Percentiles rank a stretch among this genome's conserved stretches.
phyloP scores from a whole-genome alignment of 2,797 vertebrate genomes.

The Gambelia wislizenii region DNA sequence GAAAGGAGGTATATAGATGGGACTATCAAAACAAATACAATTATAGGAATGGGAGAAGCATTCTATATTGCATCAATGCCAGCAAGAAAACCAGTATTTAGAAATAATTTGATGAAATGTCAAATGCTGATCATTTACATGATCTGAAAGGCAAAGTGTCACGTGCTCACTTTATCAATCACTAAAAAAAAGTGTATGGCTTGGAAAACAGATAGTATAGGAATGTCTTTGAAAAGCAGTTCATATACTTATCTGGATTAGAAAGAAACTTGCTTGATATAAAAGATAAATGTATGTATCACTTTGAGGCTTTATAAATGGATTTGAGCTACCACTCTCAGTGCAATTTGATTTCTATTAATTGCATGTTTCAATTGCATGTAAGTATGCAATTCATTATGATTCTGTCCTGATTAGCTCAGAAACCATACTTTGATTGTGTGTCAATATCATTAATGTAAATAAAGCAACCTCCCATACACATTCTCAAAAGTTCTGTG shows the following conservation, averaged over 20 bases:
- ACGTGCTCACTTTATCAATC: background rate
- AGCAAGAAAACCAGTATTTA: background rate
- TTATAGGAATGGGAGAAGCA: background rate
- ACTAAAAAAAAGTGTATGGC: background rate
- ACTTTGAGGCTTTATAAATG: background rate
- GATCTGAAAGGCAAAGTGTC: background rate
- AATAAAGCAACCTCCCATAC: background rate
- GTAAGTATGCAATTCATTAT: background rate
- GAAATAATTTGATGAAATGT: background rate
- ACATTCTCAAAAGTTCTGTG: too few relatives aligned
- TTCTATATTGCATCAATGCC: background rate
- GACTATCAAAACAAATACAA: background rate
- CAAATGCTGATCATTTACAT: too few relatives aligned
- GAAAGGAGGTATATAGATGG: background rate
- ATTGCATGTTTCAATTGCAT: background rate
- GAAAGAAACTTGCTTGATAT: background rate
- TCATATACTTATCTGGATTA: background rate
- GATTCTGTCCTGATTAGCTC: background rate
- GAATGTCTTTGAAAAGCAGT: background rate
- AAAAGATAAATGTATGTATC: background rate
- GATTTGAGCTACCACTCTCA: background rate
- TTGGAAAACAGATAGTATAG: background rate
- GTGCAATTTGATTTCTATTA: background rate
- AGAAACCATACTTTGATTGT: background rate
- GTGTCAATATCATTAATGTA: background rate